phyloP scores from a whole-genome alignment of 1,140 invertebrate species.

The Bombus picipes region DNA sequence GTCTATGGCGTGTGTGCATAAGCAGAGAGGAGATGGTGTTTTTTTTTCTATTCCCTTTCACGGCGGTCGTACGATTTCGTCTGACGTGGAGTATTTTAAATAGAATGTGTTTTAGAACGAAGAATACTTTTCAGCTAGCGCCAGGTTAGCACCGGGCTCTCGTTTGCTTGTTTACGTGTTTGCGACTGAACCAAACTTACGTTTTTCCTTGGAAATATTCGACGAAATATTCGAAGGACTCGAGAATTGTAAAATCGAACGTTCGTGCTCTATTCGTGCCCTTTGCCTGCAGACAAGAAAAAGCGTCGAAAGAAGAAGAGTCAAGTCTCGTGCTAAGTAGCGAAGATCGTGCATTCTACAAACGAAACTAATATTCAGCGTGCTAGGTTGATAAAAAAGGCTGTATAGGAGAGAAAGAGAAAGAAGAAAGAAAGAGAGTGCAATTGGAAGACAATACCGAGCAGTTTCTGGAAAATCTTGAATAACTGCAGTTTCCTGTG shows the following conservation, averaged over 20 bases:
- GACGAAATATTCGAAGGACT: background rate
- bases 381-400: slow-evolving; percentile 38
- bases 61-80: background rate
- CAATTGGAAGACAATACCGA: background rate
- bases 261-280: no score
- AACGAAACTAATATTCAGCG: slow-evolving; percentile 73
- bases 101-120: background rate
- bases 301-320: slow-evolving; percentile 20
- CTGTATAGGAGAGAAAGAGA: background rate
- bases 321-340: slow-evolving; percentile 37
- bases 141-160: no score
- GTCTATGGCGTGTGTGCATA: slow-evolving; percentile 6
- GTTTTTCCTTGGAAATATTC: background rate
- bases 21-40: background rate
- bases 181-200: background rate
- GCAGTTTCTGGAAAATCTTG: slow-evolving; percentile 24
- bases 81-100: background rate
- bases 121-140: background rate
- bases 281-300: background rate
- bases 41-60: background rate
- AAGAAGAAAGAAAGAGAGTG: no score
- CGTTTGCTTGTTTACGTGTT: background rate
- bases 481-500: slow-evolving; percentile 56
- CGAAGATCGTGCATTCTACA: slow-evolving; percentile 64
- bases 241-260: background rate